Evolutionary conservation across 2,113 vertebrate species (phyloP).

Genomic region (Carettochelys insculpta): DNA sequence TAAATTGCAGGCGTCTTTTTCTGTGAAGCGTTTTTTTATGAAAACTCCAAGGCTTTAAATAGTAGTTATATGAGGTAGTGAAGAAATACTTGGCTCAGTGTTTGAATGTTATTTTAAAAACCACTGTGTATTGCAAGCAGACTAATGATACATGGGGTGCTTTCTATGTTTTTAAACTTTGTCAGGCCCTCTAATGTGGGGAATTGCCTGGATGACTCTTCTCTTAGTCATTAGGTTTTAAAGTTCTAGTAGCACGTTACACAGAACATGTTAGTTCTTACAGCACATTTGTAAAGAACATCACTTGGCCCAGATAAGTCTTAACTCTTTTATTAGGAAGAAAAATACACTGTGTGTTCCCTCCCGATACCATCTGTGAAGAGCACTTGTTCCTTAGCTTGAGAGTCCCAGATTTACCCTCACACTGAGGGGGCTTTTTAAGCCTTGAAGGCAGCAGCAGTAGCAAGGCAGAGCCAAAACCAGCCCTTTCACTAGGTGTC

Average conservation of each 20-base stretch:
- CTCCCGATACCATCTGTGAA: neutral
- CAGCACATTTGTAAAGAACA: neutral
- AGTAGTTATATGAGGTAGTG: neutral
- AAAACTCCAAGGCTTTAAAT: slow-evolving; percentile 21
- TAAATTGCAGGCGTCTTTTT: neutral
- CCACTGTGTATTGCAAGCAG: slow-evolving; percentile 20
- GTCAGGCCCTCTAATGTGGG: neutral
- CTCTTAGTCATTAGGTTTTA: slow-evolving; percentile 14
- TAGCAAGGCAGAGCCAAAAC: neutral
- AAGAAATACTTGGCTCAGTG: neutral
- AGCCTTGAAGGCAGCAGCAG: neutral
- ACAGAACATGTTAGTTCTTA: neutral
- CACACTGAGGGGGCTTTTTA: fast-evolving
- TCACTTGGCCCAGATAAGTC: neutral
- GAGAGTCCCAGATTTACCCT: neutral
- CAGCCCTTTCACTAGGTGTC: neutral
- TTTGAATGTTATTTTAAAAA: slow-evolving; percentile 51
- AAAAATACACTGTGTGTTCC: neutral
- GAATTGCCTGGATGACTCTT: neutral
- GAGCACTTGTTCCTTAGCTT: neutral
- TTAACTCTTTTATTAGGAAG: neutral
- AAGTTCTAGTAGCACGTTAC: neutral
- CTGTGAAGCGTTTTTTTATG: slow-evolving; percentile 17
- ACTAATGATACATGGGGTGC: slow-evolving; percentile 45
- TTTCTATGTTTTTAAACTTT: slow-evolving; percentile 6